Conservation (phyloP, 2,888 invertebrate species). For the Ophion ventricosus region DNA sequence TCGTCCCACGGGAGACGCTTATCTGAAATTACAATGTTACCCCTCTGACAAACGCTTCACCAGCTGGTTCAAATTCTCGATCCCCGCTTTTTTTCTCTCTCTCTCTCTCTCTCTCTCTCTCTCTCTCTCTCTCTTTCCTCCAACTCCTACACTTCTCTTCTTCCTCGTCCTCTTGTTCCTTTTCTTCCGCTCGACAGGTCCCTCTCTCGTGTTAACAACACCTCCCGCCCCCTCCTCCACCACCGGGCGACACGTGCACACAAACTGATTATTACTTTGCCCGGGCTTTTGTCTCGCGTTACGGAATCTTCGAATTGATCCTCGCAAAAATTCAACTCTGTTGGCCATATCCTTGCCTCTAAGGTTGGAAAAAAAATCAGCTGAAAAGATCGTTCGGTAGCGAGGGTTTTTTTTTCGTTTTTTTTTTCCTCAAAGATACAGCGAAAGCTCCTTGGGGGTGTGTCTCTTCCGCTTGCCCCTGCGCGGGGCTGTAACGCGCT, state of each 20-base stretch:
- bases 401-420: too few relatives aligned
- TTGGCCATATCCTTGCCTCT: too few relatives aligned
- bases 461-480: slow-evolving; percentile 44
- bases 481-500: slow-evolving; percentile 11
- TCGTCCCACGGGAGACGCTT: slow-evolving; percentile 82
- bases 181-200: slow-evolving; percentile 31
- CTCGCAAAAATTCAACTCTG: too few relatives aligned
- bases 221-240: not conserved
- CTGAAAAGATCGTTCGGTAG: too few relatives aligned
- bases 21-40: slow-evolving; percentile 83
- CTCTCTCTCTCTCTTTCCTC: slow-evolving; percentile 57
- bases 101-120: slow-evolving; percentile 19
- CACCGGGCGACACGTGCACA: slow-evolving; percentile 25
- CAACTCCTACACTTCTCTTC: not conserved
- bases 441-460: slow-evolving; percentile 51
- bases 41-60: slow-evolving; percentile 71
- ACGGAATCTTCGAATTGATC: not conserved
- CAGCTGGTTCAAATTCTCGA: slow-evolving; percentile 73
- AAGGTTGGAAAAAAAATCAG: too few relatives aligned
- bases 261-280: slow-evolving; percentile 42
- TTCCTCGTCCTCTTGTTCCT: not conserved
- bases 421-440: not conserved
- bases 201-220: slow-evolving; percentile 33
- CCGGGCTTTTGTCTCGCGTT: slow-evolving; percentile 8
- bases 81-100: slow-evolving; percentile 32